Evolutionary conservation across 2,113 vertebrate genomes (phyloP), one percentile per base, ranked within the genome.

Genomic region (Gavialis gangeticus): DNA sequence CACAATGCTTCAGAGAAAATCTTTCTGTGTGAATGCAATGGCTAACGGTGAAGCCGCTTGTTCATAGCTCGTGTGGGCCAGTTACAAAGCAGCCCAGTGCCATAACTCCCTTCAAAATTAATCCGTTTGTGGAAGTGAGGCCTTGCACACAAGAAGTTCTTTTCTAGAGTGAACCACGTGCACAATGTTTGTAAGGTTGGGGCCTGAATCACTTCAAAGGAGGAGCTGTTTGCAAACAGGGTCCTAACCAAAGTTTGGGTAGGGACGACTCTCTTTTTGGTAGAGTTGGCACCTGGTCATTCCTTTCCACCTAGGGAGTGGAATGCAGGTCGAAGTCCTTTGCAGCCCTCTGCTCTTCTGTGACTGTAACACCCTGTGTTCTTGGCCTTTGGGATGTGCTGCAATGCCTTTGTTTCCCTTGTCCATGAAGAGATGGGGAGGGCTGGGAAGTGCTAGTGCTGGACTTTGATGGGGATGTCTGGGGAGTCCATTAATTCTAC

Each of bases 51-150:
- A 22, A 62, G 60, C 15, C 46, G 9, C 46, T 46, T 46, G 46
- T 46, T 46, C 46, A 46, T 46, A 46, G 46, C 46, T 46, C 8
- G 7, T 46, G 21, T 19, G 9, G 2, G 60, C 60, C 21, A 22
- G 60, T 24, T 62, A 46, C 46, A 46, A 46, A 24, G 60, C 60
- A 22, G 7, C 60, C 25, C 60, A 24, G 6, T 24, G 24, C 21
- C 19, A 21, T 15, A 59, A 46, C 58, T 17, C 58, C 12, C 19
- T 59, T 15, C 19, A 59, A 4, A 59, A 59, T 59, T 15, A 21
- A 59, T 21, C 58, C 19, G 4, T 28, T 4, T 0, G 0, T 9
- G 8, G 46, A 9, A 46, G 46, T 46, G 46, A 46, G 6, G 60
- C 8, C 28, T 12, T 8, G 19, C 7, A 46, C 46, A 46, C 46